Conservation (phyloP, 2,888 invertebrate species). For the Eristalis arbustorum region DNA sequence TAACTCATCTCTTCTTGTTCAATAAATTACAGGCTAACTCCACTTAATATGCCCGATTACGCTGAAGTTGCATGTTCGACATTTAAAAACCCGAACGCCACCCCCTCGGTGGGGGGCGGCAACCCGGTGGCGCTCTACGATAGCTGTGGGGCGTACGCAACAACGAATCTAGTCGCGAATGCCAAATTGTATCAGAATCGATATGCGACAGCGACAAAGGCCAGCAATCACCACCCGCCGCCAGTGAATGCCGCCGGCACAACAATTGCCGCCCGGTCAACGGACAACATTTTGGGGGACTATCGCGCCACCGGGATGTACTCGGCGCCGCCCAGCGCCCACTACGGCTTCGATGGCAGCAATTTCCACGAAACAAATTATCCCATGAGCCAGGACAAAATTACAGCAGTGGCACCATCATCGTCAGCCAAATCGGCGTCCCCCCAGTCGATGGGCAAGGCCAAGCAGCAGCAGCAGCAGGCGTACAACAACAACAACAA, state of each 20-base stretch:
- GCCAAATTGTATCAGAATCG: conserved; percentile 80
- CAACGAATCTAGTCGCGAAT: conserved; percentile 80
- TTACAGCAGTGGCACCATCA: conserved; percentile 37
- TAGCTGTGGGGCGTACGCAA: conserved; percentile 80
- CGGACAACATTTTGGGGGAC: conserved; percentile 73
- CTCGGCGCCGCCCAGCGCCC: conserved; percentile 80
- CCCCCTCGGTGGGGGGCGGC: conserved; percentile 52
- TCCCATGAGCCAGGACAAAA: conserved; percentile 72
- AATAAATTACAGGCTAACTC: conserved; percentile 77
- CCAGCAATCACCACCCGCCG: conserved; percentile 36
- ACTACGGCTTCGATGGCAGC: conserved; percentile 75
- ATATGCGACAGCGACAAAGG: conserved; percentile 74
- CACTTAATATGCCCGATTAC: conserved; percentile 81
- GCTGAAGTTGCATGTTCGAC: conserved; percentile 81
- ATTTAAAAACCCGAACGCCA: conserved; percentile 78
- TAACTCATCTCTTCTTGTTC: conserved; percentile 55
- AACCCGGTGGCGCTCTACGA: conserved; percentile 76
- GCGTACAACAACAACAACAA: too few relatives aligned
- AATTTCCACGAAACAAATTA: conserved; percentile 72
- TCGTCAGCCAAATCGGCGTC: conserved; percentile 34
- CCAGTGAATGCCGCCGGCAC: conserved; percentile 8
- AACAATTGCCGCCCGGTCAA: conserved; percentile 38
- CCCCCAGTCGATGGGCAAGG: conserved; percentile 49
- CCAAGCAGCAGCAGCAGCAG: conserved; percentile 54
- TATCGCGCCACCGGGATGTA: conserved; percentile 78